Evolutionary conservation across 2,888 invertebrate genomes (phyloP), one percentile per base, ranked within the genome.

Genomic region (Endomychus coccineus): DNA sequence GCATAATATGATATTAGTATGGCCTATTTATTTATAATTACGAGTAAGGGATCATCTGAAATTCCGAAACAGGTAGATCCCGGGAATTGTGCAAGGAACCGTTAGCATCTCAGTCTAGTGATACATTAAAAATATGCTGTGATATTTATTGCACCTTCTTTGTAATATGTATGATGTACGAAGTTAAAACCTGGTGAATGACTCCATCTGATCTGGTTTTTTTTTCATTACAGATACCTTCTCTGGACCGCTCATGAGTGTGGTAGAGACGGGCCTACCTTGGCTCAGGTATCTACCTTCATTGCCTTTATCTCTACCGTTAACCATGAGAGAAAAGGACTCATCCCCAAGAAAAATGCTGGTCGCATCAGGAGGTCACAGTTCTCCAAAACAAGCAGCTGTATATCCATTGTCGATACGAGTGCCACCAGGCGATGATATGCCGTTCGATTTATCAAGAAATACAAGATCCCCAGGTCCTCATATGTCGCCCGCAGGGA

Each of bases 241-340:
- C 40, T 35, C 17, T 25, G 27, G 41, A 46, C 43, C 56, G 71
- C 75, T 71, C 72, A 80, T 80, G 80, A 79, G 78, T 74, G 77
- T 77, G 74, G 78, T 78, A 73, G 78, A 78, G 69, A 73, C 77
- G 67, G 74, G 74, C 70, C 74, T 66, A 50, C 62, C 69, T 55
- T 69, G 69, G 69, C 62, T 68, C 61, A 64, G 65, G 62, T 59
- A 62, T 55, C 52, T 68, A 58, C 64, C 69, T 56, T 59, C 67
- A 59, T 65, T 70, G 64, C 67, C 68, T 57, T 60, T 67, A 55
- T 62, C 66, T 56, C 63, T 59, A 45, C 59, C 60, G 6, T 71
- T 76, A 74, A 83, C 74, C 66, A 83, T 83, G 82, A 78, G 89
- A 74, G 89, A 89, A 74, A 89, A 90, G 73, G 87, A 89, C 75